Conservation (phyloP, 2,888 invertebrate species). For the Macrophya annulata region DNA sequence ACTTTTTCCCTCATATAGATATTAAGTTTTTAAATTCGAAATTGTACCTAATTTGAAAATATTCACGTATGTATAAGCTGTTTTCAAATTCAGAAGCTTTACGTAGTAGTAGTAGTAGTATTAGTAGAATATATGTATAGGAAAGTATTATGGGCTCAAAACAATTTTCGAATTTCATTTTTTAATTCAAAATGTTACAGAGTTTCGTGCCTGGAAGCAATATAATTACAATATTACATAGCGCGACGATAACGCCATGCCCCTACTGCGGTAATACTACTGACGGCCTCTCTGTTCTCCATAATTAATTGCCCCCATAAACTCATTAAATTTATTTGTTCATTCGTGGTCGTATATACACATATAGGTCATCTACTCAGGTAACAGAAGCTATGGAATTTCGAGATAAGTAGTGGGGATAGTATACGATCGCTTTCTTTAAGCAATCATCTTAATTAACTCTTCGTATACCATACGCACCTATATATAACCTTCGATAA, state of each 20-base stretch:
- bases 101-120: no score
- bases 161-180: not conserved
- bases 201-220: constrained; percentile 46
- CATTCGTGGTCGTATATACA: constrained; percentile 53
- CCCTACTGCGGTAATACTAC: not conserved
- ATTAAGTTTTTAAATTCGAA: no score
- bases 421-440: not conserved
- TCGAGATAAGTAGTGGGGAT: not conserved
- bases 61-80: no score
- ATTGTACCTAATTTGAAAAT: no score
- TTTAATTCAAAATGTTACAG: constrained; percentile 2
- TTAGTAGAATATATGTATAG: no score
- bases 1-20: no score
- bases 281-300: constrained; percentile 57
- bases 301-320: constrained; percentile 61
- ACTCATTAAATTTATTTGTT: constrained; percentile 71
- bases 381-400: constrained; percentile 27
- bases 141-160: not conserved
- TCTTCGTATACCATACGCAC: not conserved
- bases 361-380: constrained; percentile 26
- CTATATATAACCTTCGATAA: not conserved
- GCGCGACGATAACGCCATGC: constrained; percentile 55
- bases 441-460: constrained; percentile 20
- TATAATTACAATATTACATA: constrained; percentile 57
- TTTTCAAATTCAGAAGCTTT: no score